Evolutionary conservation across 2,888 invertebrate species (phyloP), one percentile per base, ranked within the genome.

Genomic region (Trilocha varians): DNA sequence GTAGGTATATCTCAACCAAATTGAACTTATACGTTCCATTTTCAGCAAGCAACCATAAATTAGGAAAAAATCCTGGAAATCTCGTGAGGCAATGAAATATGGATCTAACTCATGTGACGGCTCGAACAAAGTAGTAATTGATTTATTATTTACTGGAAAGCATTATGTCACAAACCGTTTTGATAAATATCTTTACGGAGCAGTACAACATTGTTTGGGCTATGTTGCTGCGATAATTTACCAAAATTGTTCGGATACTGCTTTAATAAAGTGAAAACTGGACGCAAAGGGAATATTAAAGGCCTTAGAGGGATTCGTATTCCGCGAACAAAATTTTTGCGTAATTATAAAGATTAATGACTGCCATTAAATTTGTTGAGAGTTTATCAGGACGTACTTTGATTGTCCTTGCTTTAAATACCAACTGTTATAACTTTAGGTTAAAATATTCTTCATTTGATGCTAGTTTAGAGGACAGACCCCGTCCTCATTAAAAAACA

Each of bases 321-420:
- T 59, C 57, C 49, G 47, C 41, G 49, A 34, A 32, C 38, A 37
- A 42, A 59, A 56, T 62, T 62, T 54, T 53, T 45, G 39, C 49
- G 53, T 59, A 66, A 67, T 70, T 66, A 70, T 54, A 47, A 52
- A 59, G 65, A 70, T 64, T 65, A 67, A 69, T 67, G 59, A 49
- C 49, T 53, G 50, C 52, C 48, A 47, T 50, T 50, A 51, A 53
- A 54, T 42, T 46, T 38, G 34, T 36, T 17, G 48, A 49, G 46
- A 34, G n/a, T 45, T 42, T 32, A 42, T 48, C 43, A 44, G 36
- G 33, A 46, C 13, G 18, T 13, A 17, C 25, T 13, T n/a, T n/a
- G n/a, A n/a, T n/a, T n/a, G n/a, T n/a, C n/a, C n/a, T n/a, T n/a
- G n/a, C n/a, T n/a, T n/a, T n/a, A n/a, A n/a, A n/a, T n/a, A n/a